Evolutionary conservation across 2,113 vertebrate species (phyloP).

Genomic region (Dipodomys stephensi): DNA sequence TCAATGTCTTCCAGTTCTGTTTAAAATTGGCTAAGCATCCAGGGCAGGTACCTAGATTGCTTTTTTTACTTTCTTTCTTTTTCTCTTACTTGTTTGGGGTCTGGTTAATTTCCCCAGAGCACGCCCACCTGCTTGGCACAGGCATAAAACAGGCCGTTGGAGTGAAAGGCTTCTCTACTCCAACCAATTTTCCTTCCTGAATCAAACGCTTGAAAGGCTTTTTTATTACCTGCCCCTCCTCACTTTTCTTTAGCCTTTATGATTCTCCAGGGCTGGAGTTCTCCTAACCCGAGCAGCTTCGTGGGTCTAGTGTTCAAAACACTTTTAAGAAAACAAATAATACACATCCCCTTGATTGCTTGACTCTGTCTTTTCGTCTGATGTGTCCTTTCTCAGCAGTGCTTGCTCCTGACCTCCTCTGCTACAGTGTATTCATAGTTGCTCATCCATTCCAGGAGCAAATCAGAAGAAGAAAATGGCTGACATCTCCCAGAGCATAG

Average conservation of each 20-base stretch:
- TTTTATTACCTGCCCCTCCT: neutral
- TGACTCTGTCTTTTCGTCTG: neutral
- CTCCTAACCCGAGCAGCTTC: neutral
- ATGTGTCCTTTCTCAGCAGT: conserved; percentile 51
- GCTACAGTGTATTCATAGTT: conserved; percentile 59
- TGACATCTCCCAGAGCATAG: conserved; percentile 55
- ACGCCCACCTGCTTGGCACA: neutral
- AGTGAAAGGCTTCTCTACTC: too few relatives aligned
- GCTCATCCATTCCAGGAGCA: conserved; percentile 46
- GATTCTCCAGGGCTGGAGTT: neutral
- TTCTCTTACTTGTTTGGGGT: neutral
- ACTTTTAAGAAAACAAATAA: neutral
- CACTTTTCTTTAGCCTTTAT: neutral
- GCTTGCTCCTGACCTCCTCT: conserved; percentile 16
- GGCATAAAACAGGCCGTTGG: neutral
- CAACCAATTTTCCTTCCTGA: conserved; percentile 8
- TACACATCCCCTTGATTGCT: neutral
- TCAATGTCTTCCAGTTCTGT: neutral
- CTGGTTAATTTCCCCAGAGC: neutral
- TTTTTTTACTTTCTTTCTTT: neutral
- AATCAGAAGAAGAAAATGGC: neutral
- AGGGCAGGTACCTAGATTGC: neutral
- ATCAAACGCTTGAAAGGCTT: neutral
- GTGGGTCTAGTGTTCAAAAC: neutral
- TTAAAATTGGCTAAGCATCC: neutral